Base-by-base conservation (phyloP, 92 coral and sea anemone genomes). In the Paramuricea clavata region DNA sequence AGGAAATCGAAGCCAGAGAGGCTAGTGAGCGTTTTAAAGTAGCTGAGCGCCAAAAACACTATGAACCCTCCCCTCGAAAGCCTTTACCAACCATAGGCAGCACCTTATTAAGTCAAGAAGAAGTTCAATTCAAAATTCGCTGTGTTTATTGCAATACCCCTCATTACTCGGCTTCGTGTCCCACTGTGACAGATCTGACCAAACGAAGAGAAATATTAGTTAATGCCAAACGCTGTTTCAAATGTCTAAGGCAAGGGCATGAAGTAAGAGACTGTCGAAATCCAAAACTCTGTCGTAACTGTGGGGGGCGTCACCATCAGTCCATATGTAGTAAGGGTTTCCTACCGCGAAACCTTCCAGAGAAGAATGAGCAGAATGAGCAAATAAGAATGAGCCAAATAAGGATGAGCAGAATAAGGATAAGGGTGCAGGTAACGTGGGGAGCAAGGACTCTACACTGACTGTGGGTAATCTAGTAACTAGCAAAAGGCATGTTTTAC, bases 1-100 rank as follows among this genome's bases (percentile, higher is more conserved):
- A 65, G 61, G 92, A 89, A 72, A 88, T 89, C 5, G 92, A 85
- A 19, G 89, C 89, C 0, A 69, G 82, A 13, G 92, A 83, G 65
- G 60, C 85, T 17, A 90, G 93, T 42, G 85, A 90, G 78, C 70
- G 47, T 19, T 25, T 31, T 62, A 25, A 31, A 25, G 28, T 62
- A 1, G 36, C 6, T 1, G 71, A 62, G 33, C 12, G 27, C 22
- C 12, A 21, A 62, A 49, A 49, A 19, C 36, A 2, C 2, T 8
- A 2, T 9, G 71, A 62, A 30, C 2, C 6, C 1, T 30, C 71
- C 6, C 3, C 17, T 15, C 31, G 36, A 62, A 25, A 25, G 8
- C 22, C 32, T 5, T 15, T 12, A 62, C 71, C 27, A 5, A 62
- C 71, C 2, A 62, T 21, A 15, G 71, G 71, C 16, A 62, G 71